Evolutionary conservation across 2,113 vertebrate species (phyloP).

Genomic region (Centropus unirufus): DNA sequence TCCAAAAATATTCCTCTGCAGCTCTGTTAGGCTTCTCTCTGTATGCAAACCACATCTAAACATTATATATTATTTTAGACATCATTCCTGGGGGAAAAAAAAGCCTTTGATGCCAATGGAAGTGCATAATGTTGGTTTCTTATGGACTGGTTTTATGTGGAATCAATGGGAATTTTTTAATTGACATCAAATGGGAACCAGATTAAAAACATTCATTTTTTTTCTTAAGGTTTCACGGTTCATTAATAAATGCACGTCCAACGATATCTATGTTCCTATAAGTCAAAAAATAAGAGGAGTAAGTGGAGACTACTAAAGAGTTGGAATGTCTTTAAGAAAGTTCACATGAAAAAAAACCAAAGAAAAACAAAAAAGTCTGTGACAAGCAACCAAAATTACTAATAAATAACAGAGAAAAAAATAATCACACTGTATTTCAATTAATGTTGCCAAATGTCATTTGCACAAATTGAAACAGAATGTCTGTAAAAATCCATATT

Average conservation of each 20-base stretch:
- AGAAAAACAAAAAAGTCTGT: neutral
- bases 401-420: neutral
- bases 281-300: neutral
- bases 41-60: neutral
- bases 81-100: neutral
- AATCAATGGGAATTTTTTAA: neutral
- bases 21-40: neutral
- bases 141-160: neutral
- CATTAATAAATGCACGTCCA: neutral
- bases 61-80: neutral
- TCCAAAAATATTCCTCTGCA: neutral
- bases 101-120: neutral
- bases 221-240: neutral
- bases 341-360: neutral
- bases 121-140: neutral
- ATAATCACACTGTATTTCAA: neutral
- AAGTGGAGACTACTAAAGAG: neutral
- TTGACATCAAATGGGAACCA: neutral
- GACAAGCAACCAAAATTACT: neutral
- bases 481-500: conserved; percentile 25
- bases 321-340: neutral
- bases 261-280: neutral
- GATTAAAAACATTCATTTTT: neutral
- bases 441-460: neutral
- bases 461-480: conserved; percentile 38